Evolutionary conservation across 2,113 vertebrate genomes (phyloP).

Genomic region (Dicaeum eximium): DNA sequence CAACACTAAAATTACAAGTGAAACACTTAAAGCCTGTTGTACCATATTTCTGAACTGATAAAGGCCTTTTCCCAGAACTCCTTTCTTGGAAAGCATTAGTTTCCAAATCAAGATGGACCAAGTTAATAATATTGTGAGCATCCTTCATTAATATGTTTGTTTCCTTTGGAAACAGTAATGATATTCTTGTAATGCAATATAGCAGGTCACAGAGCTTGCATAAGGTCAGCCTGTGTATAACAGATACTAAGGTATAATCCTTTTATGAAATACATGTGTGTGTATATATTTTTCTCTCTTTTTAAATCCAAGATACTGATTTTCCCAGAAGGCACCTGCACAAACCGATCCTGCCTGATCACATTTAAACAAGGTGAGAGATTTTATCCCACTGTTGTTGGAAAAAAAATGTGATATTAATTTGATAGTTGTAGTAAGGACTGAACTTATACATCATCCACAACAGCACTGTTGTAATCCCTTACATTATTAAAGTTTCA

Average conservation of each 20-base stretch:
- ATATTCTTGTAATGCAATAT: background rate
- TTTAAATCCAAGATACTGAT: constrained; percentile 83
- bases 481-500: background rate
- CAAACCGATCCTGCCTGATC: constrained; percentile 96
- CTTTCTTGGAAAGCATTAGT: background rate
- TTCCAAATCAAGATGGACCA: background rate
- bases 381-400: constrained; percentile 7
- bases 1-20: background rate
- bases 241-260: background rate
- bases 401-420: background rate
- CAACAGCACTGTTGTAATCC: background rate
- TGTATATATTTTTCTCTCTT: constrained; percentile 15
- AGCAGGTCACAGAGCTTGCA: background rate
- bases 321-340: constrained; percentile 98
- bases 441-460: background rate
- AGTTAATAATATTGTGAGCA: background rate
- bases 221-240: background rate
- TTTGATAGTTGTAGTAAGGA: background rate
- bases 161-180: background rate
- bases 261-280: background rate
- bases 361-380: constrained; percentile 95
- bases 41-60: background rate
- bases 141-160: background rate
- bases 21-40: background rate
- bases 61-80: background rate